Conservation (phyloP, 2,797 vertebrate species). For the Trachops cirrhosus region DNA sequence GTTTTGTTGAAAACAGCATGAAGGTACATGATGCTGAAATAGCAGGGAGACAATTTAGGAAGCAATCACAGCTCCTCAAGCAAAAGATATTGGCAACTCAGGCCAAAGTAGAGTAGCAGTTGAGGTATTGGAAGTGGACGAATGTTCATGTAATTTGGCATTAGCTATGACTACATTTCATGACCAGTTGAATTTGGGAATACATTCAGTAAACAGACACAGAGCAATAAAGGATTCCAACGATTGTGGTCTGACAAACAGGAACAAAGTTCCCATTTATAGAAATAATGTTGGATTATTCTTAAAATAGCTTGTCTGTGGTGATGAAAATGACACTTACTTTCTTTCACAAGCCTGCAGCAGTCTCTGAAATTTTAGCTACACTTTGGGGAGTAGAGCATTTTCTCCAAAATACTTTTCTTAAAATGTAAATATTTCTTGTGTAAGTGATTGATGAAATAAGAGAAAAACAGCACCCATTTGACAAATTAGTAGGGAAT, state of each 20-base stretch:
- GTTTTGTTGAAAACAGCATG: background rate
- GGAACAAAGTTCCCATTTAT: background rate
- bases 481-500: background rate
- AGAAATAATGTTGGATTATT: background rate
- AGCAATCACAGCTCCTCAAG: background rate
- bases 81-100: fast-evolving
- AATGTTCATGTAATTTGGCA: background rate
- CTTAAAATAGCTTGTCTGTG: background rate
- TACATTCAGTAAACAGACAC: background rate
- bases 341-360: background rate
- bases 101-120: background rate
- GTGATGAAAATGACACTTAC: background rate
- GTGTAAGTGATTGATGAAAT: background rate
- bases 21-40: background rate
- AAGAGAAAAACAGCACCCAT: background rate
- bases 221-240: background rate
- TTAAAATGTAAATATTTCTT: background rate
- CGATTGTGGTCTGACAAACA: background rate
- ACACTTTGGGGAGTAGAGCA: background rate
- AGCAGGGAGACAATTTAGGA: background rate
- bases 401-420: background rate
- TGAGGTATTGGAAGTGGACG: fast-evolving
- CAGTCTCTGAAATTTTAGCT: background rate
- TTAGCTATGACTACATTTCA: background rate
- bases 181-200: background rate